Conservation (phyloP, 2,797 vertebrate species). For the Alectoris magna region DNA sequence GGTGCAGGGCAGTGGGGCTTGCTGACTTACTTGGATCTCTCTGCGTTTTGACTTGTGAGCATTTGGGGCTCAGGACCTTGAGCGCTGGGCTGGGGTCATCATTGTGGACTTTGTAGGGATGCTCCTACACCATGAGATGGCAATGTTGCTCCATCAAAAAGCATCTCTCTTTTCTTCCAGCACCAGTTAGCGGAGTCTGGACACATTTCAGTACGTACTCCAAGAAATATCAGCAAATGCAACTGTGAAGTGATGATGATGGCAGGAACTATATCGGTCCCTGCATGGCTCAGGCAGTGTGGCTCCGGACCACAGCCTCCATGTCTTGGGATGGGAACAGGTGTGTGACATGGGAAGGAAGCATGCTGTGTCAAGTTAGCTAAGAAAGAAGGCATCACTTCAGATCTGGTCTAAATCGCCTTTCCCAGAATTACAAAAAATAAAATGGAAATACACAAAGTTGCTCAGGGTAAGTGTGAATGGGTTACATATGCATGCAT, state of each 20-base stretch:
- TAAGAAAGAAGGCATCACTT: not conserved
- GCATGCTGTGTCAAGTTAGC: fast-evolving
- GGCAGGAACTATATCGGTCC: not conserved
- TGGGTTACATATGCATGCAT: fast-evolving
- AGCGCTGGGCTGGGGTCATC: not conserved
- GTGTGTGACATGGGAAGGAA: not conserved
- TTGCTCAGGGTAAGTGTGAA: not conserved
- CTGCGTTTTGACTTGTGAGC: fast-evolving
- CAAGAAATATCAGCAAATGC: not conserved
- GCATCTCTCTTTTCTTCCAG: not conserved
- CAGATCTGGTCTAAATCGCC: not conserved
- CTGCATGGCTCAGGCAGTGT: fast-evolving
- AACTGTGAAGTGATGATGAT: not conserved
- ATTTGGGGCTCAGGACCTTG: fast-evolving
- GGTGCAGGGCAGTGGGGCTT: not conserved
- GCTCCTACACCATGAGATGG: conserved; percentile 47
- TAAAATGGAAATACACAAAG: not conserved
- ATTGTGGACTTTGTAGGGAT: not conserved
- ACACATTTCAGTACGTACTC: not conserved
- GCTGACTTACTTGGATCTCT: fast-evolving
- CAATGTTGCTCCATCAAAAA: conserved; percentile 25
- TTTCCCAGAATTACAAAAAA: not conserved
- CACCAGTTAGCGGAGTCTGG: not conserved
- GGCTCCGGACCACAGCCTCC: not conserved
- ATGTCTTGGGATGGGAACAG: fast-evolving